A percentile compares a stretch with the other conserved stretches of the same genome.
Conservation (phyloP, 2,888 invertebrate species). For the Neoscelio sp. region DNA sequence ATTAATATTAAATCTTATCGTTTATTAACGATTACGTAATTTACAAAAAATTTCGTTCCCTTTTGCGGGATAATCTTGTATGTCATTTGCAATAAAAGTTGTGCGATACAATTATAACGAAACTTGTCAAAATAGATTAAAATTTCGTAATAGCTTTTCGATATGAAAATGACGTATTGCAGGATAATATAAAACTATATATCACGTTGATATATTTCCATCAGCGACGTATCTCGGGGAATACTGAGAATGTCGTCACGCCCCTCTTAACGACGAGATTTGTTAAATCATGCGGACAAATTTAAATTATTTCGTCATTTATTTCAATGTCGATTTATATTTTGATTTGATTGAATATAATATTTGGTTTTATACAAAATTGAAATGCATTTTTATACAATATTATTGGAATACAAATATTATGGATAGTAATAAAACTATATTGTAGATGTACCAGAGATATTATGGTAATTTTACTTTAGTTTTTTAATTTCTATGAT, state of each 20-base stretch:
- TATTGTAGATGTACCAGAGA: too few relatives aligned
- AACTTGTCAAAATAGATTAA: background rate
- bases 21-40: conserved; percentile 22
- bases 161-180: conserved; percentile 17
- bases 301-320: conserved; percentile 33
- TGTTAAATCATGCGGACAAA: conserved; percentile 23
- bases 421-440: too few relatives aligned
- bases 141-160: background rate
- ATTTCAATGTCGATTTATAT: background rate
- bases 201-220: conserved; percentile 28
- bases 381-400: too few relatives aligned
- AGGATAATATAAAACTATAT: conserved; percentile 13
- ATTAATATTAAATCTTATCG: too few relatives aligned
- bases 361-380: too few relatives aligned
- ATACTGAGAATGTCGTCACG: too few relatives aligned
- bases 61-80: background rate
- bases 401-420: too few relatives aligned
- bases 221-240: too few relatives aligned
- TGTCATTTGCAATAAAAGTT: conserved; percentile 7
- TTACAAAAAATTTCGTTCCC: background rate
- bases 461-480: too few relatives aligned
- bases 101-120: background rate
- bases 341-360: background rate
- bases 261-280: conserved; percentile 32
- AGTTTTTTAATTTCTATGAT: too few relatives aligned